Evolutionary conservation across 53 echinoderm and acorn worm species (phyloP).

Genomic region (Paracentrotus lividus): DNA sequence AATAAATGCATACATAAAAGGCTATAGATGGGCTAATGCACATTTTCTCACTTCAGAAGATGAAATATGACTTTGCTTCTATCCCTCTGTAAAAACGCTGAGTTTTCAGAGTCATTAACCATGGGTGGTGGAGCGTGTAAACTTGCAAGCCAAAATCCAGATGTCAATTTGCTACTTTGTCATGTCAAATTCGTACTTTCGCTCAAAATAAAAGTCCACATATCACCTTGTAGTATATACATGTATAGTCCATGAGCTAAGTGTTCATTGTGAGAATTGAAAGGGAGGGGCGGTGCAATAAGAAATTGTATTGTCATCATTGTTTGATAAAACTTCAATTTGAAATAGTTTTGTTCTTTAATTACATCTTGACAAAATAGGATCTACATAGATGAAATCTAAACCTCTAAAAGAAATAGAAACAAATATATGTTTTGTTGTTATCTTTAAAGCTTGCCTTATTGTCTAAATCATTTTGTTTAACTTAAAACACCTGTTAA

Average conservation of each 20-base stretch:
- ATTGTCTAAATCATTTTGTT: not conserved
- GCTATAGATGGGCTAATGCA: not conserved
- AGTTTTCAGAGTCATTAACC: conserved; percentile 31
- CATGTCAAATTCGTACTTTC: no score
- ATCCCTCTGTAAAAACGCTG: not conserved
- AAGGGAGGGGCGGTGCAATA: no score
- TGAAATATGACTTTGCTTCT: not conserved
- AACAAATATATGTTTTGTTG: not conserved
- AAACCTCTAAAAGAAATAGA: not conserved
- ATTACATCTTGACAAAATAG: no score
- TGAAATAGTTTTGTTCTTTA: not conserved
- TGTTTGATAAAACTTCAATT: not conserved
- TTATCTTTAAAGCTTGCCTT: not conserved
- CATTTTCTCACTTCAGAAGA: not conserved
- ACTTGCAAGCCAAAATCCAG: conserved; percentile 10
- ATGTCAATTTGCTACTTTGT: not conserved
- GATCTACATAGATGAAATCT: not conserved
- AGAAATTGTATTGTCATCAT: no score
- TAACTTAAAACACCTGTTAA: not conserved
- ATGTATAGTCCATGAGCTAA: no score
- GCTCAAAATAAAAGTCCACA: no score
- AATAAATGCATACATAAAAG: not conserved
- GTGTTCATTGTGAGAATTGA: no score
- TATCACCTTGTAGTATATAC: not conserved
- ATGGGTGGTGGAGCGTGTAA: not conserved